Evolutionary conservation across 2,797 vertebrate genomes (phyloP).

Genomic region (Helicolenus hilgendorfi): DNA sequence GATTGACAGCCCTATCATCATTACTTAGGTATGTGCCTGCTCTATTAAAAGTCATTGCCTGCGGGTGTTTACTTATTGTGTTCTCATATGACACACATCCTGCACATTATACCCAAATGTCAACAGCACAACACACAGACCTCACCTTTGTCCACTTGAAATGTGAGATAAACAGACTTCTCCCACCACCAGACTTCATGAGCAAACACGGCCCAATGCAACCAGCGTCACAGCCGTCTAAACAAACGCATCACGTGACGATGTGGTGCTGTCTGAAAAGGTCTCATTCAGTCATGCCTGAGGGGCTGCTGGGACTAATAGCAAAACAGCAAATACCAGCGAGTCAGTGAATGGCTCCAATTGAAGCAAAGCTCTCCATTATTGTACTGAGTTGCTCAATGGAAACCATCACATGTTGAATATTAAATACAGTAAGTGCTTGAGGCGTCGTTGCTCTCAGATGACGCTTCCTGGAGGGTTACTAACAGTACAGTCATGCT

Average conservation of each 20-base stretch:
- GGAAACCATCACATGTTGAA: conserved; percentile 32
- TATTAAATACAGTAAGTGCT: conserved; percentile 20
- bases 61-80: background rate
- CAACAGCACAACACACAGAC: conserved; percentile 9
- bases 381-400: conserved; percentile 10
- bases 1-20: background rate
- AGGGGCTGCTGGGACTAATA: conserved; percentile 12
- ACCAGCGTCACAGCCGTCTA: background rate
- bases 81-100: background rate
- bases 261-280: conserved; percentile 3
- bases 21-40: background rate
- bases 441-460: background rate
- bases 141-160: background rate
- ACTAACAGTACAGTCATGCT: background rate
- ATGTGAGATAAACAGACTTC: conserved; percentile 7
- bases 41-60: background rate
- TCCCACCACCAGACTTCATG: background rate
- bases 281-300: conserved; percentile 23
- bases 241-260: conserved; percentile 31
- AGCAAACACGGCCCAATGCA: background rate
- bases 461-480: background rate
- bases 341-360: conserved; percentile 23
- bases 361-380: conserved; percentile 30
- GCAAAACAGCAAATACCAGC: conserved; percentile 27
- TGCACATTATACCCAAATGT: background rate